phyloP scores from a whole-genome alignment of 2,888 invertebrate genomes.

The Agriopis marginaria region DNA sequence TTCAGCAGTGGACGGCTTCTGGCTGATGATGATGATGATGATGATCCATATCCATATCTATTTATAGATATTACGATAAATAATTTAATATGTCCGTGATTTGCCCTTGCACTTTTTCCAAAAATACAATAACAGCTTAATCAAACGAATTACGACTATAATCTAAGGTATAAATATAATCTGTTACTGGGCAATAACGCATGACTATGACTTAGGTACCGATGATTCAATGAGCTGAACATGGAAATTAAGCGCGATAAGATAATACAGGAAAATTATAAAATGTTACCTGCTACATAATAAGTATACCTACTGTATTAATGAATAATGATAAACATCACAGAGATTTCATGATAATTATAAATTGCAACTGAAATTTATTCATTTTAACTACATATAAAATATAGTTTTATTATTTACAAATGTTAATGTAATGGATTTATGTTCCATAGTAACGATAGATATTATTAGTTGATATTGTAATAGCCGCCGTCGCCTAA shows the following conservation, averaged over 20 bases:
- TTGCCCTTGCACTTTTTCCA: background rate
- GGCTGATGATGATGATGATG: no score
- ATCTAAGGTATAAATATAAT: conserved; percentile 1
- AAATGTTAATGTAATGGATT: no score
- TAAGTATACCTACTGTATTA: background rate
- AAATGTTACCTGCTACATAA: background rate
- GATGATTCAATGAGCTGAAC: conserved; percentile 3
- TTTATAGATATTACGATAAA: background rate
- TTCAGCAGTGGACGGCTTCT: no score
- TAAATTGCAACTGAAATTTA: background rate
- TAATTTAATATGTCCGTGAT: background rate
- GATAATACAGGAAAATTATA: background rate
- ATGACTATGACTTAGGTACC: background rate
- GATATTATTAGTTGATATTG: no score
- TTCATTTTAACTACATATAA: background rate
- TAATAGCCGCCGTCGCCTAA: no score
- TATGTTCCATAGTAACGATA: no score
- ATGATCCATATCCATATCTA: background rate
- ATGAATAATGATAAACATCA: background rate
- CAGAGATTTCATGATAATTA: background rate
- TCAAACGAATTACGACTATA: background rate
- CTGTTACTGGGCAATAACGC: conserved; percentile 7
- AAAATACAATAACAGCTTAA: conserved; percentile 5
- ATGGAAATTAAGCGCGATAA: background rate
- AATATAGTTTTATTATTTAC: no score